Conservation (phyloP, 2,888 invertebrate genomes). For the Aspidiotus rigidus region DNA sequence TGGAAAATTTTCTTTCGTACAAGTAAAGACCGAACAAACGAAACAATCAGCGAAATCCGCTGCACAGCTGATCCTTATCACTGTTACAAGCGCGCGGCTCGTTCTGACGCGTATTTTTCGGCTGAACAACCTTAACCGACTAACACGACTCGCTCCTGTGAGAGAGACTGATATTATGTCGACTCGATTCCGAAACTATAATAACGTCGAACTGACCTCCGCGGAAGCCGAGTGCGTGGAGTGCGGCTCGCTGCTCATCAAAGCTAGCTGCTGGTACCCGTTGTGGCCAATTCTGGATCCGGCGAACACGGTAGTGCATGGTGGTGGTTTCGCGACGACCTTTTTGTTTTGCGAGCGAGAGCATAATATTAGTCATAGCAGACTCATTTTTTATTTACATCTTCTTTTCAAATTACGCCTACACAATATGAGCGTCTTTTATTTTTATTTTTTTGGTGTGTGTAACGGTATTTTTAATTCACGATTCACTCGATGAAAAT, state of each 20-base stretch:
- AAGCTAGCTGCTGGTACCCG: too few relatives aligned
- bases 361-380: too few relatives aligned
- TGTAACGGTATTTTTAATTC: too few relatives aligned
- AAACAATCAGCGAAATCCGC: not conserved
- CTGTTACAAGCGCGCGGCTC: not conserved
- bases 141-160: not conserved
- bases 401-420: too few relatives aligned
- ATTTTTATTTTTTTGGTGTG: too few relatives aligned
- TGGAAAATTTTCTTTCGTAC: not conserved
- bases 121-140: conserved; percentile 1
- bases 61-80: conserved; percentile 4
- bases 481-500: too few relatives aligned
- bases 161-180: not conserved
- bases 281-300: not conserved
- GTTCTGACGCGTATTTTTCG: not conserved
- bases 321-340: too few relatives aligned
- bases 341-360: too few relatives aligned
- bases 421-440: too few relatives aligned
- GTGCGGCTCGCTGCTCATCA: too few relatives aligned
- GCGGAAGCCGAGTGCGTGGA: not conserved
- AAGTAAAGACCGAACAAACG: not conserved
- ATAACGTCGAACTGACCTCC: not conserved
- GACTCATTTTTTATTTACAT: too few relatives aligned
- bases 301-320: not conserved
- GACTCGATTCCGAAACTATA: not conserved